Evolutionary conservation across 2,113 vertebrate genomes (phyloP), one percentile per base, ranked within the genome.

Genomic region (Cairina moschata): DNA sequence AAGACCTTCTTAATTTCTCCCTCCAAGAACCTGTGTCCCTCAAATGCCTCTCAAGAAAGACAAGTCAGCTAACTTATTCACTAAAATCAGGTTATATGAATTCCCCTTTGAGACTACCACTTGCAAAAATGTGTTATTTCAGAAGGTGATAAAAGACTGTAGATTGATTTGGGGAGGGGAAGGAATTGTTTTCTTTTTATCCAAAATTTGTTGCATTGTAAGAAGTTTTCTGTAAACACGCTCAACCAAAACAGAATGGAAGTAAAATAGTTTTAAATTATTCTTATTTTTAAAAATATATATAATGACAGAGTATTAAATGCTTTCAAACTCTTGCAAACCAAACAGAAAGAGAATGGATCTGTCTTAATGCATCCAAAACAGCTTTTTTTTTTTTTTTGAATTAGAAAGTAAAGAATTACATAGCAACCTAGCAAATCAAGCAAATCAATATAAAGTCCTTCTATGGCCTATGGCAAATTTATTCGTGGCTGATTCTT

Each of bases 401-500:
- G 9, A 46, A 46, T 46, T 46, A 25, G 40, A 67, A 77, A 91
- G 91, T 83, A 96, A 88, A 77, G 92, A 90, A 78, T 69, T 58
- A 83, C 66, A 95, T 75, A 96, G 44, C 94, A 97, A 97, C 82
- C 76, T 84, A 68, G 68, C 76, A 98, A 98, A 98, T 98, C 90
- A 96, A 68, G 68, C 76, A 98, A 98, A 98, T 98, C 90, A 96
- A 94, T 92, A 62, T 65, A 93, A 91, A 55, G 65, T 96, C 79
- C 68, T 96, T 98, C 97, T 96, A 95, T 94, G 92, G 92, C 98
- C 97, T 96, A 95, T 94, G 92, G 92, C 98, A 86, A 90, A 97
- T 97, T 96, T 98, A 95, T 98, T 98, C 98, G 95, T 97, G 97
- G 93, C 95, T 97, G 95, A 97, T 94, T 96, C 91, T 97, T 98